Evolutionary conservation across 2,888 invertebrate genomes (phyloP).

Genomic region (Andrena haemorrhoa): DNA sequence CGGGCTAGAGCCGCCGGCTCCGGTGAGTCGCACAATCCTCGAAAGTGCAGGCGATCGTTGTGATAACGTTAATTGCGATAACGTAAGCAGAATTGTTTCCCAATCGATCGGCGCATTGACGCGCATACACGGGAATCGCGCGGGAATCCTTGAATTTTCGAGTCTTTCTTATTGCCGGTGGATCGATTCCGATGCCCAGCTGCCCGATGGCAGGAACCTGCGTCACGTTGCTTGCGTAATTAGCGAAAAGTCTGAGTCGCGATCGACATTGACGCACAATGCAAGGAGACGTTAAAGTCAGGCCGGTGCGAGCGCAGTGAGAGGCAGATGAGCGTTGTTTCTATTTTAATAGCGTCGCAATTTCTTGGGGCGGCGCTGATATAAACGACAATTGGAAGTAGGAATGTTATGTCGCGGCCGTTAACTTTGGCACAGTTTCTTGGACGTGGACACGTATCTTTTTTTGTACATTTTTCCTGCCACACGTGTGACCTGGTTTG

Average conservation of each 20-base stretch:
- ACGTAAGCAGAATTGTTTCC: constrained; percentile 6
- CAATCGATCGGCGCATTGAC: constrained; percentile 4
- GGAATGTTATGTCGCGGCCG: neutral
- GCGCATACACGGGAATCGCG: neutral
- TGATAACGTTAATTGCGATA: constrained; percentile 12
- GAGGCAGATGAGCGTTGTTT: neutral
- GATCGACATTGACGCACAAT: constrained; percentile 29
- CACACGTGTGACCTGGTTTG: no score
- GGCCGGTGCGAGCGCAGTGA: neutral
- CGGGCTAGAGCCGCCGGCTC: neutral
- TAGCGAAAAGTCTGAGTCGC: constrained; percentile 37
- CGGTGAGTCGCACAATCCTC: neutral
- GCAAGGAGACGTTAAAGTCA: neutral
- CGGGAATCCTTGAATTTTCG: constrained; percentile 7
- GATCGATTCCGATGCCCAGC: constrained; percentile 29
- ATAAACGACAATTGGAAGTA: neutral
- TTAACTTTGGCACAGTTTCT: no score
- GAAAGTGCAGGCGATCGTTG: neutral
- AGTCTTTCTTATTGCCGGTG: neutral
- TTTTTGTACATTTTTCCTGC: no score
- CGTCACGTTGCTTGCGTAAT: constrained; percentile 53
- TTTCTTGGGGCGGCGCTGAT: neutral
- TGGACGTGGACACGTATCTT: no score
- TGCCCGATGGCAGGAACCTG: constrained; percentile 5
- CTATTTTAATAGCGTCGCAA: neutral